A percentile compares a stretch with the other conserved stretches of the same genome.
These are phyloP conservation scores for Isoperla grammatica DNA, from an alignment of 2,888 invertebrate species.

Conservation along the genomic window DNA sequence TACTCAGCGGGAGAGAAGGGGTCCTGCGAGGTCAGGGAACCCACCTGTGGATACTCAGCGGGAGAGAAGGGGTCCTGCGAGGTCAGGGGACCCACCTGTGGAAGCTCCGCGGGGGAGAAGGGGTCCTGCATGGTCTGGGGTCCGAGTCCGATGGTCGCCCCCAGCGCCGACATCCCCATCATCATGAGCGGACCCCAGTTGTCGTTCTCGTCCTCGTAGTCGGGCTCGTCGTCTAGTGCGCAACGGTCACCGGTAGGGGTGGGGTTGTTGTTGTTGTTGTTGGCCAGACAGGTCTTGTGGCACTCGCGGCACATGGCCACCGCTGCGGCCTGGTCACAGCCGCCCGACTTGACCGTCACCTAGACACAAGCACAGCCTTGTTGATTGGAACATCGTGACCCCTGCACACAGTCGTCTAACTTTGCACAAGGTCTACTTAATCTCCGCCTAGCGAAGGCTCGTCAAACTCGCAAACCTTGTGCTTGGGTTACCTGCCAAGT, in stretches of 20 bases:
- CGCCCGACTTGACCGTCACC: no score
- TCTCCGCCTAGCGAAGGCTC: no score
- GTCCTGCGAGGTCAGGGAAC: no score
- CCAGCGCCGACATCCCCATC: constrained; percentile 59
- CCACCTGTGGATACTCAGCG: no score
- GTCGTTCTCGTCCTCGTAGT: constrained; percentile 49
- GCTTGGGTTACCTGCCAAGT: no score
- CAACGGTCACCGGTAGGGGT: constrained; percentile 42
- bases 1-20: no score
- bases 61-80: no score
- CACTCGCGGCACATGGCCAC: constrained; percentile 62
- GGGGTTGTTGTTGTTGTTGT: constrained; percentile 31
- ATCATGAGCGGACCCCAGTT: constrained; percentile 62
- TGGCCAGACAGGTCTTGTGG: constrained; percentile 66
- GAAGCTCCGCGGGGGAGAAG: constrained; percentile 41
- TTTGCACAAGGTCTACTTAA: no score
- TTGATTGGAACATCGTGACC: no score
- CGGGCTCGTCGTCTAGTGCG: constrained; percentile 50
- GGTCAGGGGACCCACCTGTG: constrained; percentile 27
- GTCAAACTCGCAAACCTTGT: no score
- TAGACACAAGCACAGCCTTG: background rate
- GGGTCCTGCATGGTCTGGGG: constrained; percentile 42
- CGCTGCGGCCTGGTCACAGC: constrained; percentile 33
- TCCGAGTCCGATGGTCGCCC: constrained; percentile 53
- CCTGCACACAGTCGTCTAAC: no score